A percentile compares a stretch with the other conserved stretches of the same genome.
phyloP scores from a whole-genome alignment of 2,113 vertebrate genomes.

The Pyxicephalus adspersus region DNA sequence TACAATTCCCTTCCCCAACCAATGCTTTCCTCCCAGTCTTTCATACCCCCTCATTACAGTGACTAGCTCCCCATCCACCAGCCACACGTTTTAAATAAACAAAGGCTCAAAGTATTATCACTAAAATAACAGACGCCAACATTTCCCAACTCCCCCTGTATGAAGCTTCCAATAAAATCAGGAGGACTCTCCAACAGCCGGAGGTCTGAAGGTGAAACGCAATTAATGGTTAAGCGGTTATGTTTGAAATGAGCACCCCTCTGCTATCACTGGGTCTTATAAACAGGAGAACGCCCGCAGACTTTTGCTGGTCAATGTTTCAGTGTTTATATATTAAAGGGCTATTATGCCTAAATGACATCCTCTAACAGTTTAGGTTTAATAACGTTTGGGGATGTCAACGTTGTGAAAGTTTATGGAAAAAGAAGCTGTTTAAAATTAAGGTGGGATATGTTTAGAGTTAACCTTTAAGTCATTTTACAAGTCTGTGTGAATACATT shows the following conservation, averaged over 20 bases:
- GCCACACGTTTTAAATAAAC: constrained; percentile 46
- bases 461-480: too few species aligned
- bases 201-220: constrained; percentile 18
- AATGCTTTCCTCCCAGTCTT: constrained; percentile 13
- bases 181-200: background rate
- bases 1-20: background rate
- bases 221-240: constrained; percentile 1
- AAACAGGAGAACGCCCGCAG: background rate
- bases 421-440: too few species aligned
- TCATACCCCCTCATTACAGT: constrained; percentile 41
- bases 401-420: too few species aligned
- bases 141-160: constrained; percentile 29
- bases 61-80: constrained; percentile 18
- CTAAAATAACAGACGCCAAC: constrained; percentile 25
- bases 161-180: constrained; percentile 17
- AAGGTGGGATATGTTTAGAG: too few species aligned
- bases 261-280: background rate
- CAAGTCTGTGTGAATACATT: too few species aligned
- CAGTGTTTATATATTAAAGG: too few species aligned
- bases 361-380: too few species aligned
- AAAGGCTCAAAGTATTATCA: constrained; percentile 49
- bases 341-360: too few species aligned
- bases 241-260: background rate
- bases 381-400: too few species aligned
- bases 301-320: too few species aligned